These are phyloP conservation scores for Diuraphis noxia DNA, from an alignment of 1,140 invertebrate species.

Conservation along the genomic window DNA sequence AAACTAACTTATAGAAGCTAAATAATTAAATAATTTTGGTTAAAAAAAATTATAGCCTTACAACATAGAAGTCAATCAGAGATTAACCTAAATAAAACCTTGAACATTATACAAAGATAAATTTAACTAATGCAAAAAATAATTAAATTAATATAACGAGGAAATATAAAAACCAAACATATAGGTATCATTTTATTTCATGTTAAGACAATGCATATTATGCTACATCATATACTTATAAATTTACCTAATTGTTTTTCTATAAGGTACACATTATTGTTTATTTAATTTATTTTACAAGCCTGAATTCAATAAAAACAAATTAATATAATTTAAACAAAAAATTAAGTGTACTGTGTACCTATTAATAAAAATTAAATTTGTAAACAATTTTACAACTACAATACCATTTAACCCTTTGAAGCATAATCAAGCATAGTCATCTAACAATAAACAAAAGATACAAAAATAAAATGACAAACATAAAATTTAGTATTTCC, in stretches of 20 bases:
- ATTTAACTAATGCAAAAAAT: neutral
- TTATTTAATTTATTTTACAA: neutral
- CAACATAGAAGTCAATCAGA: neutral
- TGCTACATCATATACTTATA: neutral
- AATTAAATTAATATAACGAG: neutral
- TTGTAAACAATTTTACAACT: neutral
- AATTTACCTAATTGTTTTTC: neutral
- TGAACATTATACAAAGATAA: neutral
- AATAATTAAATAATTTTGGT: neutral
- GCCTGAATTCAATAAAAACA: neutral
- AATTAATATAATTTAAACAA: neutral
- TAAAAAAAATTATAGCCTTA: neutral
- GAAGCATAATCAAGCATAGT: neutral
- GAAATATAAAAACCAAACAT: neutral
- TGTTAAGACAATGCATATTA: conserved; percentile 9
- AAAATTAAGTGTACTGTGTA: neutral
- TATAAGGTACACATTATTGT: too few relatives aligned
- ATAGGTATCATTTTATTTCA: neutral
- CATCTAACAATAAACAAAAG: neutral
- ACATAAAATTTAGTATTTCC: neutral
- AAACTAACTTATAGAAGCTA: neutral
- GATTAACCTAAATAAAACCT: neutral
- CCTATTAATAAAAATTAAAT: neutral
- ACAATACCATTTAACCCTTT: neutral
- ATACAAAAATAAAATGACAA: neutral